Evolutionary conservation across 2,888 invertebrate species (phyloP).

Genomic region (Germaria angustata): DNA sequence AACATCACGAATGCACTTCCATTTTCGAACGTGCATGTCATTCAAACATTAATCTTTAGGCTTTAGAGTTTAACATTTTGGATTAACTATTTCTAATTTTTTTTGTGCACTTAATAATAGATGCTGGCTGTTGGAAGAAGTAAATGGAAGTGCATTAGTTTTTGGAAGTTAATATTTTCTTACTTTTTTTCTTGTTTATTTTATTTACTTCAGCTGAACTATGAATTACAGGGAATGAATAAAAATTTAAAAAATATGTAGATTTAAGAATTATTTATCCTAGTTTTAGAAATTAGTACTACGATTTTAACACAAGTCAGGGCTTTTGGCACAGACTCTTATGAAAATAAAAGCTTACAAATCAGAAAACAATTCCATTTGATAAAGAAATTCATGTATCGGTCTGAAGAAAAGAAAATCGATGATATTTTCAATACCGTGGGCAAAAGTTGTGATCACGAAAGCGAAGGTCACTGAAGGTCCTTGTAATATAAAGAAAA

Average conservation of each 20-base stretch:
- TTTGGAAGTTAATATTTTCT: constrained; percentile 41
- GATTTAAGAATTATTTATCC: too few relatives aligned
- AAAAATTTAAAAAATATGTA: not conserved
- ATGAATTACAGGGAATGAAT: not conserved
- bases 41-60: constrained; percentile 62
- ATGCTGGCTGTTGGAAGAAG: constrained; percentile 23
- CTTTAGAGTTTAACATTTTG: constrained; percentile 54
- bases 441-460: too few relatives aligned
- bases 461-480: too few relatives aligned
- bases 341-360: too few relatives aligned
- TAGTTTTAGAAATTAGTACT: too few relatives aligned
- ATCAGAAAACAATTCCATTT: too few relatives aligned
- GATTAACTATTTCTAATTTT: constrained; percentile 29
- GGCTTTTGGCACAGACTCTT: too few relatives aligned
- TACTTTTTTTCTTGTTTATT: not conserved
- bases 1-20: constrained; percentile 49
- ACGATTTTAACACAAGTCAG: too few relatives aligned
- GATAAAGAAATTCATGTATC: too few relatives aligned
- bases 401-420: too few relatives aligned
- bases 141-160: constrained; percentile 42
- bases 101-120: constrained; percentile 18
- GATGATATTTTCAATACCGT: too few relatives aligned
- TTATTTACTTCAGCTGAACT: not conserved
- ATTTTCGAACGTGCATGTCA: constrained; percentile 62
- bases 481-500: too few relatives aligned